phyloP scores from a whole-genome alignment of 2,888 invertebrate genomes.

The Oligia latruncula region DNA sequence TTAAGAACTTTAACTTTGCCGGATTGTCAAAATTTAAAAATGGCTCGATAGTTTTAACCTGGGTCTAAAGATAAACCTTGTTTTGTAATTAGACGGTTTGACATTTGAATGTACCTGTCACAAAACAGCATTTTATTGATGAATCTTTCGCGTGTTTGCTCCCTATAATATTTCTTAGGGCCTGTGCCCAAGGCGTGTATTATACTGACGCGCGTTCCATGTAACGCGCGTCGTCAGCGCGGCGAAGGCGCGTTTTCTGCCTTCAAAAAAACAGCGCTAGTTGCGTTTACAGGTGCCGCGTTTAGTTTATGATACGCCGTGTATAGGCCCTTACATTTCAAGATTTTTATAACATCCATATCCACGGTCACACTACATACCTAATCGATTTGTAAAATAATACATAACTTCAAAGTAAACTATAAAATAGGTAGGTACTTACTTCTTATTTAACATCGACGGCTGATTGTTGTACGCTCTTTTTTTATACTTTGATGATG shows the following conservation, averaged over 20 bases:
- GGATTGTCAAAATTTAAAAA: background rate
- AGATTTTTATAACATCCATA: constrained; percentile 9
- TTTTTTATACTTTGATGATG: constrained; percentile 51
- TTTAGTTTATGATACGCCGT: background rate
- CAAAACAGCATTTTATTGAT: background rate
- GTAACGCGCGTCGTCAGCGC: background rate
- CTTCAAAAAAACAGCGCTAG: background rate
- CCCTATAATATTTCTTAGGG: background rate
- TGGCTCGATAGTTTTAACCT: too few relatives aligned
- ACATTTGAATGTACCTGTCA: background rate
- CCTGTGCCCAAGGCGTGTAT: background rate
- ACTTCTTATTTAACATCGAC: constrained; percentile 32
- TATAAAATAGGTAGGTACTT: constrained; percentile 16
- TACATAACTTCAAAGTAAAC: constrained; percentile 40
- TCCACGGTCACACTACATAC: constrained; percentile 29
- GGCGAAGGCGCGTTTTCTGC: background rate
- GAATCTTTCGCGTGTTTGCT: background rate
- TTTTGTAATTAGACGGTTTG: background rate
- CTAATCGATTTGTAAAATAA: constrained; percentile 58
- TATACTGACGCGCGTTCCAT: background rate
- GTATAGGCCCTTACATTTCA: background rate
- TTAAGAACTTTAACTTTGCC: background rate
- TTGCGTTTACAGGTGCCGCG: background rate
- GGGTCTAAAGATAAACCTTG: background rate
- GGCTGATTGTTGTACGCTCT: constrained; percentile 29